Evolutionary conservation across 2,113 vertebrate species (phyloP).

Genomic region (Brachypodius melanocephalos): DNA sequence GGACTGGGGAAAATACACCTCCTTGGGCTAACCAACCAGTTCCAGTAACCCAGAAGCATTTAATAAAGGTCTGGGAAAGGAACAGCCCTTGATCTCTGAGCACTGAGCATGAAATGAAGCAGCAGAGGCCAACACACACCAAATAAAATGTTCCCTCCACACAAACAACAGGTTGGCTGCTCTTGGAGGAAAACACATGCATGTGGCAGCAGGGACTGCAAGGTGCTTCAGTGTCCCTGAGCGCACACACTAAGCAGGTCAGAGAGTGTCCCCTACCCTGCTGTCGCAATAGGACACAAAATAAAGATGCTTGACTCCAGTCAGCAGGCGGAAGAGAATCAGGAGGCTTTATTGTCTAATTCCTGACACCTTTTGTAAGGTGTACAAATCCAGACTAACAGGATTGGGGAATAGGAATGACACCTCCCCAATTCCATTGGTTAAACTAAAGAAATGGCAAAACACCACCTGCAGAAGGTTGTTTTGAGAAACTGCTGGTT

Average conservation of each 20-base stretch:
- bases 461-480: too few relatives aligned
- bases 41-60: neutral
- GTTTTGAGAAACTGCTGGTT: too few relatives aligned
- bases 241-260: accelerated
- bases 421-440: too few relatives aligned
- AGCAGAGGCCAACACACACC: neutral
- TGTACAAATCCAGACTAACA: too few relatives aligned
- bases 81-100: neutral
- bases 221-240: neutral
- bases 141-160: neutral
- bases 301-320: too few relatives aligned
- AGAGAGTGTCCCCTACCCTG: neutral
- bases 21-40: neutral
- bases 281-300: too few relatives aligned
- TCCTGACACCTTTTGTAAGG: too few relatives aligned
- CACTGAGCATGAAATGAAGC: neutral
- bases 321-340: too few relatives aligned
- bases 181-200: neutral
- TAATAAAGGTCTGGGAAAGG: neutral
- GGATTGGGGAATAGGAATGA: too few relatives aligned
- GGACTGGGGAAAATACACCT: neutral
- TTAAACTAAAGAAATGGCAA: too few relatives aligned
- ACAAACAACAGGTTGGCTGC: neutral
- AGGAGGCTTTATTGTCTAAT: too few relatives aligned
- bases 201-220: neutral